Base-by-base conservation (phyloP, 2,113 vertebrate species). In the Antechinus stuartii region DNA sequence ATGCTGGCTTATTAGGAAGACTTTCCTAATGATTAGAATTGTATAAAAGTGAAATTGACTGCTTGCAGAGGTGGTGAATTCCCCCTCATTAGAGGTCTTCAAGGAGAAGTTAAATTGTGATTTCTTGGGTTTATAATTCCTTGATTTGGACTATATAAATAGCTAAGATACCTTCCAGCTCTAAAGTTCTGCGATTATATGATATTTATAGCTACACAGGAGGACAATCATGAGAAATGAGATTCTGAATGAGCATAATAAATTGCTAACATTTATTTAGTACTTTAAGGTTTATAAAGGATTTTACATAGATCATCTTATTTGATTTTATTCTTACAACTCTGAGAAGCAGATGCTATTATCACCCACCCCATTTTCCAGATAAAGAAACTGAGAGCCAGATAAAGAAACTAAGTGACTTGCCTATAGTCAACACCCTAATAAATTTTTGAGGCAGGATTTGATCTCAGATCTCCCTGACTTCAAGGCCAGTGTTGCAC, bases 221-320 rank as follows among this genome's bases (percentile, higher is more conserved):
- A 96, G 94, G 94, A 57, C 92, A 89, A 91, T 92, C 19, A 95
- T 96, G 94, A n/a, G 35, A 12, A 97, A 97, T 97, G 96, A 97
- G 97, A 97, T 95, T 95, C 96, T 96, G 97, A 97, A 93, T 54
- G 94, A 96, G 92, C 14, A 19, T 35, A 35, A 68, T 68, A 35
- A 57, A 68, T 35, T 5, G 12, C 35, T 76, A 76, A n/a, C 61
- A 76, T 76, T 19, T 76, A n/a, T 76, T 76, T 19, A 76, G 61
- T 14, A 76, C 35, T 76, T 76, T n/a, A n/a, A 7, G 61, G 35
- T 19, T 76, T 76, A 35, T n/a, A n/a, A 76, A 76, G 30, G 14
- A 19, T 76, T 76, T 76, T n/a, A 76, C 0, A 19, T 14, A 76
- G 12, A 35, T 35, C 30, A 76, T 76, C 61, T 76, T 76, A 76